A percentile compares a stretch with the other conserved stretches of the same genome.
phyloP scores from a whole-genome alignment of 1,140 invertebrate species.

The Apis laboriosa region DNA sequence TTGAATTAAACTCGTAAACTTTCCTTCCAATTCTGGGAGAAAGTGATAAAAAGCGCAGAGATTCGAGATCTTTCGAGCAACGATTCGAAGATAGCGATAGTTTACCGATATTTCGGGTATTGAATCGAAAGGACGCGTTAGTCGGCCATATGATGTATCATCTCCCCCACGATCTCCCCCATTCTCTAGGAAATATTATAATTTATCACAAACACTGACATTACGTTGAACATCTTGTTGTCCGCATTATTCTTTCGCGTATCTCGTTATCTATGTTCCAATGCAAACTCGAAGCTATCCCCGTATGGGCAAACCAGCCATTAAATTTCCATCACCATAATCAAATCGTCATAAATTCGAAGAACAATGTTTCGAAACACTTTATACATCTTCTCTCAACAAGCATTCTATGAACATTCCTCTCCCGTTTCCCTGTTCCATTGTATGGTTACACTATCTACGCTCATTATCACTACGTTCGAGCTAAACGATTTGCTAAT shows the following conservation, averaged over 20 bases:
- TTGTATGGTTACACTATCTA: not conserved
- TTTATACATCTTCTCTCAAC: not conserved
- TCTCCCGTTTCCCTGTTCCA: not conserved
- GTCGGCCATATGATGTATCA: no score
- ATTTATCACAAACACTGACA: not conserved
- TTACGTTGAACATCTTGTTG: not conserved
- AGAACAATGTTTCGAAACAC: not conserved
- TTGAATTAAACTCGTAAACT: no score
- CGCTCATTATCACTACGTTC: conserved; percentile 1
- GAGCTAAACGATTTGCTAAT: conserved; percentile 12
- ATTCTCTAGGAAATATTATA: not conserved
- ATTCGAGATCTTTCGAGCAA: no score
- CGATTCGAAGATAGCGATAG: no score
- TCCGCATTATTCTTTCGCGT: not conserved
- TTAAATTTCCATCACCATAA: not conserved
- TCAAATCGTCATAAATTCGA: not conserved
- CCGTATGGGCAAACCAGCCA: not conserved
- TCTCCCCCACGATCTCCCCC: no score
- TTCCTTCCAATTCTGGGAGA: no score
- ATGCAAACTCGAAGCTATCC: no score
- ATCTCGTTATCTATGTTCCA: not conserved
- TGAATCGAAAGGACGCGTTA: no score
- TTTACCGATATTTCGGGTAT: no score
- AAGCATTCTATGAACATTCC: not conserved
- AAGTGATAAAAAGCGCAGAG: no score